A percentile compares a stretch with the other conserved stretches of the same genome.
Evolutionary conservation across 2,797 vertebrate genomes (phyloP).

Genomic region (Loris lydekkerianus): DNA sequence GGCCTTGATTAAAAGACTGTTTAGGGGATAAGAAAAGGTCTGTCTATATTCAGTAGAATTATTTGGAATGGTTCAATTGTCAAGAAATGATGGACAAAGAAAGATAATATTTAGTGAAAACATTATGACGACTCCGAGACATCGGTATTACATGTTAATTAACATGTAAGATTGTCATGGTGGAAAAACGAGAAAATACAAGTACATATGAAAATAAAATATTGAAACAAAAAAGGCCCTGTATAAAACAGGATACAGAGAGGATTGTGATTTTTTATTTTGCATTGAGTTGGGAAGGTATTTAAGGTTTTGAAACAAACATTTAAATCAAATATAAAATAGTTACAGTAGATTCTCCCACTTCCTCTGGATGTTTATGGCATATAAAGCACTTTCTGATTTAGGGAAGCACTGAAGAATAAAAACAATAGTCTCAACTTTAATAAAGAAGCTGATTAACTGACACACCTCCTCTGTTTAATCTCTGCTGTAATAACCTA

Average conservation of each 20-base stretch:
- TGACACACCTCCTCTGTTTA: slow-evolving; percentile 15
- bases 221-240: not conserved
- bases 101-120: not conserved
- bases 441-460: slow-evolving; percentile 12
- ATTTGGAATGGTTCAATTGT: not conserved
- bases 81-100: not conserved
- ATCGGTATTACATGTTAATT: not conserved
- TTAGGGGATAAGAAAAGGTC: not conserved
- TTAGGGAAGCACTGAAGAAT: not conserved
- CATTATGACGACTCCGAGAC: not conserved
- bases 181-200: not conserved
- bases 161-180: not conserved
- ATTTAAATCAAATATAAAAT: slow-evolving; percentile 28
- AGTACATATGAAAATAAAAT: not conserved
- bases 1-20: not conserved
- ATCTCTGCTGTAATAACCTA: not conserved
- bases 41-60: not conserved
- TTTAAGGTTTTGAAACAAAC: not conserved
- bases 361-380: not conserved
- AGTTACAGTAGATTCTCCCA: not conserved
- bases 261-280: not conserved
- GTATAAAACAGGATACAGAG: not conserved
- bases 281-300: not conserved
- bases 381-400: not conserved
- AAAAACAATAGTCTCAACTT: slow-evolving; percentile 2